Evolutionary conservation across 2,797 vertebrate species (phyloP), one percentile per base, ranked within the genome.

Genomic region (Yasuhikotakia modesta): DNA sequence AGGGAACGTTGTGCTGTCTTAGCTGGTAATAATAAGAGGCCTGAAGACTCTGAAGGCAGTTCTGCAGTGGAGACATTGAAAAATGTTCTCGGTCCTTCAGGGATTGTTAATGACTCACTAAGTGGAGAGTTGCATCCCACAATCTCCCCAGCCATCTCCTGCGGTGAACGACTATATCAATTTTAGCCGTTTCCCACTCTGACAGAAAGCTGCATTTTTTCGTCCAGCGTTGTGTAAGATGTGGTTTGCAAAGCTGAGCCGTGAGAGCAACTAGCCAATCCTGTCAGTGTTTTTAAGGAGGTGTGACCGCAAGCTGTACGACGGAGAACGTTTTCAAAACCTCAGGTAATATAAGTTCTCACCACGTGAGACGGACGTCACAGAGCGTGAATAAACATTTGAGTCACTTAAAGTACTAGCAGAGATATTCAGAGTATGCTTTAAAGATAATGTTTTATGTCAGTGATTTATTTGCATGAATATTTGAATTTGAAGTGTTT

Each of bases 51-150:
- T n/a, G n/a, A n/a, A 58, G 22, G 22, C 21, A 14, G 22, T 57
- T 12, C 55, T 58, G 27, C 22, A 13, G 22, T 27, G 22, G 12
- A 58, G 22, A 14, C 55, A 2, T 58, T 58, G 55, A 58, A 27
- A 58, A 58, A 58, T 58, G 55, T 58, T 58, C 55, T 16, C 27
- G 55, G 55, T 58, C 22, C 22, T 13, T 58, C 16, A 58, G 22
- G 22, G 22, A 58, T 58, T 27, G n/a, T 58, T 27, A 58, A 27
- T 16, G 55, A 58, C 16, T 11, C 13, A 58, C 19, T 58, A 58
- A 58, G 22, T 27, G 55, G 12, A 58, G 21, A 24, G 4, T 22
- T 24, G 22, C 22, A 58, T 58, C 55, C 55, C 22, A 58, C 55
- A 58, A 27, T 58, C 27, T 58, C 22, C 55, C 24, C 22, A 16